phyloP scores from a whole-genome alignment of 2,113 vertebrate species.

The Lamprologus tigripictilis region DNA sequence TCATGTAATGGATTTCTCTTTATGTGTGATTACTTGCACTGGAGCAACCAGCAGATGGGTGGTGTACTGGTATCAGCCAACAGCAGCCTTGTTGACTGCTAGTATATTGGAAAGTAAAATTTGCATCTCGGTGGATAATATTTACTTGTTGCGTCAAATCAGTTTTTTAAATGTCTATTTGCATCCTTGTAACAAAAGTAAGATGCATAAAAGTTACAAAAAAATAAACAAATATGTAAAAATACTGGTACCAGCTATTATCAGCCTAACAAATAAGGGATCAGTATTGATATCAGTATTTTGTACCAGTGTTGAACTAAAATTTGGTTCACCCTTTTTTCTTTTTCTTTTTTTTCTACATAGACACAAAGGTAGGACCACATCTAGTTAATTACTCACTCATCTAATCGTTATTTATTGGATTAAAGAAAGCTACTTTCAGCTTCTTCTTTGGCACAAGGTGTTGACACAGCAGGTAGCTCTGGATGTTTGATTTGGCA shows the following conservation, averaged over 20 bases:
- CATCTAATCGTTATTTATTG: background rate
- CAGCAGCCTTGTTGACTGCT: background rate
- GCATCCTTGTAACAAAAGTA: background rate
- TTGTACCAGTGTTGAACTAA: background rate
- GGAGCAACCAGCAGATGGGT: background rate
- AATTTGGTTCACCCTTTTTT: background rate
- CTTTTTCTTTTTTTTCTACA: no score
- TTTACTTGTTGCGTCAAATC: background rate
- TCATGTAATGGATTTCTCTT: background rate
- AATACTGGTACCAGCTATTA: background rate
- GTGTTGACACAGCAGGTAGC: background rate
- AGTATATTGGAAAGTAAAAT: background rate
- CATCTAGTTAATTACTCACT: background rate
- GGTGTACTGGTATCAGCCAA: background rate
- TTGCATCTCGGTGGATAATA: background rate
- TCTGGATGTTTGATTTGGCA: background rate
- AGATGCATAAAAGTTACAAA: background rate
- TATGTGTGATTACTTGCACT: background rate
- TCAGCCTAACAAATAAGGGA: background rate
- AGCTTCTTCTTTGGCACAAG: background rate
- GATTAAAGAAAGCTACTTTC: background rate
- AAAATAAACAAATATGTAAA: background rate
- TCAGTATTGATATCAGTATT: background rate
- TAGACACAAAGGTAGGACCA: background rate
- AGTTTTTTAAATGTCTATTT: background rate